These are phyloP conservation scores for Heloderma charlesbogerti DNA, from an alignment of 2,113 vertebrate species.

Conservation along the genomic window DNA sequence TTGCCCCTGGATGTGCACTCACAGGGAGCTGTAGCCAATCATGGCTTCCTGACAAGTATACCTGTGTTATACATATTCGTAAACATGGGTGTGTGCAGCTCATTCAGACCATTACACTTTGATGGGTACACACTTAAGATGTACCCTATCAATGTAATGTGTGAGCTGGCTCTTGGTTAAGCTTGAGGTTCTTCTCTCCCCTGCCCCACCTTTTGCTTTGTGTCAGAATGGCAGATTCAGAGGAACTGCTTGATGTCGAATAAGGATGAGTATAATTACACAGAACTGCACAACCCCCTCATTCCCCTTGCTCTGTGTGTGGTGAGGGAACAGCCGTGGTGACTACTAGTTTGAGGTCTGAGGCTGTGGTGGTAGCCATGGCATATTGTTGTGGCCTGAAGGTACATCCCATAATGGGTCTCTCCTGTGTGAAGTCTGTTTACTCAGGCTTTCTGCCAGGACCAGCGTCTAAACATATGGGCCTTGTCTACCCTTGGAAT, in stretches of 20 bases:
- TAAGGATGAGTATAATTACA: background rate
- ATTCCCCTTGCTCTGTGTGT: background rate
- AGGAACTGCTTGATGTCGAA: background rate
- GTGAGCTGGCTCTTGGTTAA: background rate
- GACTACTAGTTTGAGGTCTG: background rate
- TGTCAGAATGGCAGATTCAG: background rate
- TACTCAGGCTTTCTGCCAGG: slow-evolving; percentile 1
- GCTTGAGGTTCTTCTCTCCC: background rate
- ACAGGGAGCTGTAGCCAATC: background rate
- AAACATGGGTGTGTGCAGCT: too few relatives aligned
- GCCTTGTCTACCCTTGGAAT: slow-evolving; percentile 36
- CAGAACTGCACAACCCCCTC: background rate
- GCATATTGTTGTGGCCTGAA: slow-evolving; percentile 12
- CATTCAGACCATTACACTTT: background rate
- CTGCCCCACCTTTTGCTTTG: background rate
- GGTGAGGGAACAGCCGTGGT: slow-evolving; percentile 1
- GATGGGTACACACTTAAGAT: background rate
- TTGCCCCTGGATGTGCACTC: background rate
- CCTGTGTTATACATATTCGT: background rate
- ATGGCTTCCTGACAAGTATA: background rate
- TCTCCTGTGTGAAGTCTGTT: background rate
- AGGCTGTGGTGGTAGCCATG: slow-evolving; percentile 23
- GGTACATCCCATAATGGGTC: slow-evolving; percentile 16
- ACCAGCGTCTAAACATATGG: slow-evolving; percentile 33
- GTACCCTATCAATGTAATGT: background rate